Evolutionary conservation across 2,888 invertebrate genomes (phyloP).

Genomic region (Sminthurinus aureus): DNA sequence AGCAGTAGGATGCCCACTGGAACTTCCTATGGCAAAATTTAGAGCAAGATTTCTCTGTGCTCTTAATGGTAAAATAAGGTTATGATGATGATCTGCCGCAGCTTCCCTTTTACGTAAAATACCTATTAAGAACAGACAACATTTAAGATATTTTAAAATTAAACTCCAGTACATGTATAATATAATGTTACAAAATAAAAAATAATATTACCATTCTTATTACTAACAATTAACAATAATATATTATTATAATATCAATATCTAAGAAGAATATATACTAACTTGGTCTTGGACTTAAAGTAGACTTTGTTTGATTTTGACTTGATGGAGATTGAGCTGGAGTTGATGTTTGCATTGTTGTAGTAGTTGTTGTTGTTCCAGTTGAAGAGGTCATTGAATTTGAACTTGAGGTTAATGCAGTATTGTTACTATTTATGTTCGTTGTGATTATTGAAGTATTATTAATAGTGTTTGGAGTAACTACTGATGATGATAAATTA

Average conservation of each 20-base stretch:
- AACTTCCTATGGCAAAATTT: conserved; percentile 62
- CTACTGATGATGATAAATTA: neutral
- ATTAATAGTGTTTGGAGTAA: neutral
- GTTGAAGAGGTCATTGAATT: neutral
- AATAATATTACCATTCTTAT: no score
- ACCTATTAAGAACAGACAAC: no score
- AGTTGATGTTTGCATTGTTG: conserved; percentile 55
- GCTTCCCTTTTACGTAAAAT: conserved; percentile 84
- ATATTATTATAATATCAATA: no score
- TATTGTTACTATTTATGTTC: neutral
- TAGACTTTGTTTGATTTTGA: conserved; percentile 66
- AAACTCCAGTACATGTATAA: no score
- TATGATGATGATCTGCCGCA: conserved; percentile 57
- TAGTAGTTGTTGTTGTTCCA: conserved; percentile 36
- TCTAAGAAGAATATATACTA: no score
- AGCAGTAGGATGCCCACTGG: conserved; percentile 33
- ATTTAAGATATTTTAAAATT: no score
- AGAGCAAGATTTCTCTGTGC: conserved; percentile 71
- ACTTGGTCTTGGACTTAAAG: conserved; percentile 75
- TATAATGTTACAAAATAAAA: no score
- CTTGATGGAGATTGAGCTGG: conserved; percentile 59
- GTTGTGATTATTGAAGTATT: neutral
- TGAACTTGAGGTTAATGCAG: neutral
- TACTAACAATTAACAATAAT: no score
- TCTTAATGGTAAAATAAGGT: conserved; percentile 66